Evolutionary conservation across 2,888 invertebrate species (phyloP), one percentile per base, ranked within the genome.

Genomic region (Meloe dianella): DNA sequence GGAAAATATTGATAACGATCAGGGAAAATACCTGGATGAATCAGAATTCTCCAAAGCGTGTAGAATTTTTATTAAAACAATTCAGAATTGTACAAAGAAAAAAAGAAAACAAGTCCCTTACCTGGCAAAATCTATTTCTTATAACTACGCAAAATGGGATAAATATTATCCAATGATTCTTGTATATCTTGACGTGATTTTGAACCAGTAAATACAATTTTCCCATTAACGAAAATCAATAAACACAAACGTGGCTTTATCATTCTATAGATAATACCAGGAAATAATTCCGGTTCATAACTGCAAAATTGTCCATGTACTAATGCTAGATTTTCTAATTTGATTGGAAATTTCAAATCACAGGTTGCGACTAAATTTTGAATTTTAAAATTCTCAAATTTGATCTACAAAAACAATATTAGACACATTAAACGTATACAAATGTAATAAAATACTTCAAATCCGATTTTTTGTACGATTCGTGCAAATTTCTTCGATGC

Each of bases 171-270:
- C 75, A 98, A 87, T 17, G 98, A 96, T 81, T 97, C 97, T 82
- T 93, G 92, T 56, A 98, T 93, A 80, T 98, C 97, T 79, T 90
- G 89, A 73, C 97, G 88, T 59, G 92, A 91, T 86, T 98, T 98
- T 32, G 96, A 98, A 73, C 98, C 97, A 79, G 98, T 99, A 71
- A 99, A 91, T 1, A 99, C 98, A 73, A 99, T 91, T 89, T 99
- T 99, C 64, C 99, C 99, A 83, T 98, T 98, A 0, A 99, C 98
- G 86, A 99, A 99, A 83, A 99, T 98, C 12, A 99, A 86, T 70
- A 99, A 65, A 61, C 66, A 67, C 41, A 69, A 60, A 59, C 64
- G 64, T 9, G 69, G 98, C 78, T 95, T 93, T 51, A 98, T 94
- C 96, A 99, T 95, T 77, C 98, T 89, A 83, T 99, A 99, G 65